phyloP scores from a whole-genome alignment of 2,113 vertebrate genomes.

The Pedionomus torquatus region DNA sequence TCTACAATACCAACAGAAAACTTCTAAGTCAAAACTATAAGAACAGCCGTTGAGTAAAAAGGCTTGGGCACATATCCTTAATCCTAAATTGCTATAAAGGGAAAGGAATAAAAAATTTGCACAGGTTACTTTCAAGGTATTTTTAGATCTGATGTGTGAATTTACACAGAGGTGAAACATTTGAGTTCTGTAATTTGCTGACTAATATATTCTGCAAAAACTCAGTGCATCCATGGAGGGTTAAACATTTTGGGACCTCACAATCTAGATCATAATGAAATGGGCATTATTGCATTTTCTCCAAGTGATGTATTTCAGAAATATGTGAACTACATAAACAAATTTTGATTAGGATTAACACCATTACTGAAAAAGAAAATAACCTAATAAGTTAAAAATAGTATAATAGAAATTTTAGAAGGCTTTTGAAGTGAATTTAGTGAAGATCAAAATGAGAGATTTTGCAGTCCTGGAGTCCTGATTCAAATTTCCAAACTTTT shows the following conservation, averaged over 20 bases:
- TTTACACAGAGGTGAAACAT: background rate
- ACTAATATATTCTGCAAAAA: background rate
- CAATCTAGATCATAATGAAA: background rate
- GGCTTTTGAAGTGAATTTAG: constrained; percentile 44
- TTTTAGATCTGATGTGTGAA: background rate
- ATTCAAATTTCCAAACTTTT: background rate
- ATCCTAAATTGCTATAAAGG: background rate
- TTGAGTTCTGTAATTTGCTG: background rate
- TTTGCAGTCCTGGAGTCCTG: constrained; percentile 7
- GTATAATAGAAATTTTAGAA: constrained; percentile 23
- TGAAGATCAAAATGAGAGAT: constrained; percentile 20
- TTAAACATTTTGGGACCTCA: background rate
- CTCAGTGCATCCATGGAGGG: background rate
- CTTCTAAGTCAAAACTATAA: background rate
- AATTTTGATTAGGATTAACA: background rate
- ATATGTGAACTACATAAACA: background rate
- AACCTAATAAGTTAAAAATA: background rate
- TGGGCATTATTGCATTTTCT: background rate
- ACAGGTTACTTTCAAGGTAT: background rate
- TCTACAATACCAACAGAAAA: background rate
- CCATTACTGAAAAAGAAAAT: background rate
- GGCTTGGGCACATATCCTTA: background rate
- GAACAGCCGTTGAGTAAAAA: background rate
- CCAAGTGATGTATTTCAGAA: background rate
- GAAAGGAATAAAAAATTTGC: background rate